Evolutionary conservation across 1,140 invertebrate species (phyloP).

Genomic region (Caerostris extrusa): DNA sequence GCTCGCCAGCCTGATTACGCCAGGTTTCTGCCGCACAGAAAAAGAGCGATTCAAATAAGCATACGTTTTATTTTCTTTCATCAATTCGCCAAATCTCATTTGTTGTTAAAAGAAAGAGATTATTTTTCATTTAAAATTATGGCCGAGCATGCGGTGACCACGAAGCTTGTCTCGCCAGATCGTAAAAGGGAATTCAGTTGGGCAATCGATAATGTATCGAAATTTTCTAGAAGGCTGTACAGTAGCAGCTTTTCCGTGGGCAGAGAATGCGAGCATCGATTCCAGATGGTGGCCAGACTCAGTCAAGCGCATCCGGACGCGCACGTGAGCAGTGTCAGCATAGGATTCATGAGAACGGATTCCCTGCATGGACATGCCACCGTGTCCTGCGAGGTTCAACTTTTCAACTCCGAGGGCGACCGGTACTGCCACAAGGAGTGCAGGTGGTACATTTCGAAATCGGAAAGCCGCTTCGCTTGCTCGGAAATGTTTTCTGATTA

Average conservation of each 20-base stretch:
- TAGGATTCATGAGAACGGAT: neutral
- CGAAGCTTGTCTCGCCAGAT: neutral
- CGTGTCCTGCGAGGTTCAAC: neutral
- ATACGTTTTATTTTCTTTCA: neutral
- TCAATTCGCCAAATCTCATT: neutral
- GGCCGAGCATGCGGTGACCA: neutral
- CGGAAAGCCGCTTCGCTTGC: neutral
- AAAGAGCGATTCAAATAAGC: too few relatives aligned
- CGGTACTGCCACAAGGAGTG: neutral
- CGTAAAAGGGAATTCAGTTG: neutral
- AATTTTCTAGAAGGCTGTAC: conserved; percentile 19
- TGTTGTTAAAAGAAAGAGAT: too few relatives aligned
- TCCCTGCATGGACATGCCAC: neutral
- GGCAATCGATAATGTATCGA: conserved; percentile 10
- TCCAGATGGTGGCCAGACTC: conserved; percentile 8
- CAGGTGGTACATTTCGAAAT: neutral
- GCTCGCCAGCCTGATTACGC: too few relatives aligned
- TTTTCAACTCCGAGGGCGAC: neutral
- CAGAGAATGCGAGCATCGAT: neutral
- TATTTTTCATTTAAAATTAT: neutral
- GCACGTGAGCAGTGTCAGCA: neutral
- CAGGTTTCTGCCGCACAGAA: too few relatives aligned
- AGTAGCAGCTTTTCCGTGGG: neutral
- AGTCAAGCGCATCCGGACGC: neutral
- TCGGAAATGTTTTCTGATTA: neutral